Base-by-base conservation (phyloP, 23 tunicate genomes). In the Phallusia fumigata region DNA sequence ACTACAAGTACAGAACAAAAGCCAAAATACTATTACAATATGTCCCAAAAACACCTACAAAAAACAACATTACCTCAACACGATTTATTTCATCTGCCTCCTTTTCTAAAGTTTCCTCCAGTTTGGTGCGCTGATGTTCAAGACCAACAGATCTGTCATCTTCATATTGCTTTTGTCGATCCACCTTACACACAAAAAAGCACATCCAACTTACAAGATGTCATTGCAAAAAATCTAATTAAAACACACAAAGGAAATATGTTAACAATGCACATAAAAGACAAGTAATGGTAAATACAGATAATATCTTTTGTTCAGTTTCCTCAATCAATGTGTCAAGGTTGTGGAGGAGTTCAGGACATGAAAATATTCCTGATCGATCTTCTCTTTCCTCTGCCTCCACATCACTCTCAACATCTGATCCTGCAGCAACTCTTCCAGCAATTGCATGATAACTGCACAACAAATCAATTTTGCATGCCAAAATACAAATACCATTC, bases 371-470 rank as follows among this genome's bases (percentile, higher is more conserved):
- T 24, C 83, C 88, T 16, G 79, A 31, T 33, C 82, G 47, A 15
- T 36, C 79, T 65, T 73, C 81, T 19, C 83, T 83, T 8, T 65
- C 76, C 16, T 58, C 45, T 13, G 33, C 89, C 36, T 86, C 90
- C 35, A 83, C 97, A 79, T 87, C 88, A 64, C 81, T 79, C 30
- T 87, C 90, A 10, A 33, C 84, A 77, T 88, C 98, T n/a, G 98
- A 88, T 75, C 72, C 93, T 8, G 72, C 83, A 18, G 77, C 79
- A 6, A 80, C 91, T 33, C 94, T 74, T 5, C 98, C 98, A 53
- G 98, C 93, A 3, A 94, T 94, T 26, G 98, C 98, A 78, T 94
- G 98, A 50, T 94, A 94, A 0, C 98, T 93, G 78, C 18, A 33
- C 0, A 35, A 36, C 22, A 77, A 40, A 10, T 10, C n/a, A n/a